Evolutionary conservation across 2,888 invertebrate genomes (phyloP), one percentile per base, ranked within the genome.

Genomic region (Ophioninae sp.): DNA sequence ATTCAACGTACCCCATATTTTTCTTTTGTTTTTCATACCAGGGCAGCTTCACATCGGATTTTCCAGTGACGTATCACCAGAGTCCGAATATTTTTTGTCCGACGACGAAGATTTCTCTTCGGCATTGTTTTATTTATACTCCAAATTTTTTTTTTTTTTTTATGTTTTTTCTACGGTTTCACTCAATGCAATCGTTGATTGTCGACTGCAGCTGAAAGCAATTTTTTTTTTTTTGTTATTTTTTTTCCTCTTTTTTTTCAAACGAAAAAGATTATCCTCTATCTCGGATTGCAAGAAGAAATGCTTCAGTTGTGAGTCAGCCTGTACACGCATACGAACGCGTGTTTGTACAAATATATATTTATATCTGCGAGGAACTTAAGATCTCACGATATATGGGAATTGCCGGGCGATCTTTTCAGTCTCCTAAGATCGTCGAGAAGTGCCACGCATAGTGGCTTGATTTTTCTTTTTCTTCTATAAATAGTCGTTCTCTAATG

Each of bases 401-500:
- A 62, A 83, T 83, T 83, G 23, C 67, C 62, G 41, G 72, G 64
- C 70, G 64, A 77, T 79, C 61, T 82, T 82, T 73, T 79, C 17
- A 30, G 57, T n/a, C 74, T 59, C 70, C 21, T 39, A 62, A 56
- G 59, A 64, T 68, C 56, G 75, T 72, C 68, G 73, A 20, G 17
- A 8, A 20, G 17, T 6, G 21, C 61, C 13, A 67, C 61, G 39
- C 68, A 44, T 50, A 57, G 56, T 56, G 61, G 70, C 50, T 73
- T 67, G 84, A 76, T 79, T 85, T 86, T 87, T 84, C 83, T 84
- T 85, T 84, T 85, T 81, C 83, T 84, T 81, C 89, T 89, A 89
- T 89, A 89, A 89, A 89, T 89, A 89, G 88, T 74, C 72, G 74
- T 62, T 75, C 85, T 81, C 84, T 87, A 88, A 87, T 87, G 85